Conservation (phyloP, 2,888 invertebrate species). For the Tenthredo notha region DNA sequence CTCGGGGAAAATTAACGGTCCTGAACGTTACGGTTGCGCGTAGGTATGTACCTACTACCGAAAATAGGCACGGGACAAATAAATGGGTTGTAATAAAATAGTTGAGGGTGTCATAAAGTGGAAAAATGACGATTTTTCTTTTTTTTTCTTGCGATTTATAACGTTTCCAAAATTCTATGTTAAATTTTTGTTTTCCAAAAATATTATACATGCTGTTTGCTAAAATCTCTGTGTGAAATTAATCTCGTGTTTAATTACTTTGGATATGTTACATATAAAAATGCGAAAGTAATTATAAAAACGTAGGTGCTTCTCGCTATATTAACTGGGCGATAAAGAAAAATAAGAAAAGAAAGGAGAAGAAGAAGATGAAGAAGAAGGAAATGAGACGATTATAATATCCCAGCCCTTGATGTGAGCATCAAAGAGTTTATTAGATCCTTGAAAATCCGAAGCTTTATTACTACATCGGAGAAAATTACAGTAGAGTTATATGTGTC, state of each 20-base stretch:
- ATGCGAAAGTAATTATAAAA: background rate
- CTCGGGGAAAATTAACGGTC: slow-evolving; percentile 23
- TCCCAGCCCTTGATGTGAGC: background rate
- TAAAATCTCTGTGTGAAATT: no score
- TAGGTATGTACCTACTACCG: background rate
- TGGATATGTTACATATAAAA: background rate
- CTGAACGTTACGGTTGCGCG: background rate
- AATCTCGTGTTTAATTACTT: no score
- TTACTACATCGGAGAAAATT: slow-evolving; percentile 22
- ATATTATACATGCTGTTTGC: no score
- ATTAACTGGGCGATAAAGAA: background rate
- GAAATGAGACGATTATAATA: background rate
- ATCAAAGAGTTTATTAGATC: slow-evolving; percentile 33
- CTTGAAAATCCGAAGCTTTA: slow-evolving; percentile 27
- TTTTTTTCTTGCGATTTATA: background rate
- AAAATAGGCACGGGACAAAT: background rate
- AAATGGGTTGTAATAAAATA: background rate
- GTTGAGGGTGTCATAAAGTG: background rate
- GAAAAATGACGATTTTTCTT: background rate
- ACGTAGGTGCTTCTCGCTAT: background rate
- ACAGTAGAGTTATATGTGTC: slow-evolving; percentile 21
- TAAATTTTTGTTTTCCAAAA: no score
- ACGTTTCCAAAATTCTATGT: background rate
- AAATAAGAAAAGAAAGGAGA: background rate
- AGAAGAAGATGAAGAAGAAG: no score